Conservation (phyloP, 2,797 vertebrate genomes). For the Enteromius treurensis region DNA sequence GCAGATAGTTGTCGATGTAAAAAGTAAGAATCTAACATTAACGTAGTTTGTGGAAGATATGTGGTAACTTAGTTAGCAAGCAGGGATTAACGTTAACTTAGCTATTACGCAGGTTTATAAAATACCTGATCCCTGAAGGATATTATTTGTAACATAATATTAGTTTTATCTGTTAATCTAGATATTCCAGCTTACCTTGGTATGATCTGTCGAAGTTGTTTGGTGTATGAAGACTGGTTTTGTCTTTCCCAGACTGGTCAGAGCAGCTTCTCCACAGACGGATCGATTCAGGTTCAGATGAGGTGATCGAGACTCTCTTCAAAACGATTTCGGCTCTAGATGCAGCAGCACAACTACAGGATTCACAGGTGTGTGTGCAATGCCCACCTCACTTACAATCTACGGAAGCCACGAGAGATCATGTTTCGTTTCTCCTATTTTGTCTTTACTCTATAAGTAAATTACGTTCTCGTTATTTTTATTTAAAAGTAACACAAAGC, state of each 20-base stretch:
- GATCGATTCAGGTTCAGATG: conserved; percentile 60
- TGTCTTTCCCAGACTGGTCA: conserved; percentile 68
- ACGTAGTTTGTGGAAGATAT: not conserved
- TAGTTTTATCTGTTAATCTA: not conserved
- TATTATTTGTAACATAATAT: not conserved
- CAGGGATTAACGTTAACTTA: not conserved
- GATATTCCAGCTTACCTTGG: not conserved
- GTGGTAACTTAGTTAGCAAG: not conserved
- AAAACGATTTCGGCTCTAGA: conserved; percentile 69
- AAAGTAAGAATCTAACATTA: conserved; percentile 65
- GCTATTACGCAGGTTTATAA: not conserved
- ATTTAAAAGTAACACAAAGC: not conserved
- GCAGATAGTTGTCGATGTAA: conserved; percentile 62
- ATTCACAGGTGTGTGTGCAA: conserved; percentile 73
- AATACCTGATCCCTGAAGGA: not conserved
- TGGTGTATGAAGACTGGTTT: not conserved
- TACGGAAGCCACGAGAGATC: not conserved
- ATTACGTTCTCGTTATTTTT: not conserved
- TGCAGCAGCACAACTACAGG: conserved; percentile 62
- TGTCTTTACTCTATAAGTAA: not conserved
- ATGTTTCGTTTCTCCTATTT: not conserved
- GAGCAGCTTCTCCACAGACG: conserved; percentile 74
- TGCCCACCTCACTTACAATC: not conserved
- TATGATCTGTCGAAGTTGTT: not conserved
- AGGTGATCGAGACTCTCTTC: conserved; percentile 82